Evolutionary conservation across 2,797 vertebrate genomes (phyloP).

Genomic region (Crocodylus rhombifer): DNA sequence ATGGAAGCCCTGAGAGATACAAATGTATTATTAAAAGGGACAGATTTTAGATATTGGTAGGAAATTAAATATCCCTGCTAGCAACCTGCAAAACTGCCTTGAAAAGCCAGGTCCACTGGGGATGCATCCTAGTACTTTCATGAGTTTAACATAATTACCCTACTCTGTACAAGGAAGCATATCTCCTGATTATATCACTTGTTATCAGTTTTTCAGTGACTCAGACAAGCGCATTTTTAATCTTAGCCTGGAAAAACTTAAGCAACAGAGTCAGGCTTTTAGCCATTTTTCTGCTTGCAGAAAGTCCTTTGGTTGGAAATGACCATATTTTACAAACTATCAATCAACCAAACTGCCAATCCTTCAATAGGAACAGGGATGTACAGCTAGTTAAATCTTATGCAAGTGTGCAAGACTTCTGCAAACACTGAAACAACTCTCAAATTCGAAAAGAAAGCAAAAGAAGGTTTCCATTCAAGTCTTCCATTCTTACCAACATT

Average conservation of each 20-base stretch:
- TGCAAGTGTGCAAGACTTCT: too few relatives aligned
- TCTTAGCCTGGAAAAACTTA: background rate
- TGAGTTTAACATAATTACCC: background rate
- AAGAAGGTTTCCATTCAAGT: background rate
- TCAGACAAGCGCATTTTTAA: background rate
- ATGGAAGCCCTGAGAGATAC: background rate
- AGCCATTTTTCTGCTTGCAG: background rate
- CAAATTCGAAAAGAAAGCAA: background rate
- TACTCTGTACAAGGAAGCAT: background rate
- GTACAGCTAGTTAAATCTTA: background rate
- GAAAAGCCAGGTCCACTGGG: accelerated
- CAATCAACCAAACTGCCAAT: background rate
- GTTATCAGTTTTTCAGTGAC: background rate
- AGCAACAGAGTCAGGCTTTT: background rate
- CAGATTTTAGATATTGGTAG: background rate
- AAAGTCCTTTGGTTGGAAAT: background rate
- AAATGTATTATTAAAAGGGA: background rate
- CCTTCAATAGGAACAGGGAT: background rate
- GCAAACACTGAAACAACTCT: background rate
- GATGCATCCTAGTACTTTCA: accelerated
- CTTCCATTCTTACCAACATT: background rate
- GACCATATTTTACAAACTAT: background rate
- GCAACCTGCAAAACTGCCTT: background rate
- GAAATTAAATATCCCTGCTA: background rate
- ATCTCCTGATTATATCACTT: background rate